Base-by-base conservation (phyloP, 2,113 vertebrate genomes). In the Psittacula cyanocephala region DNA sequence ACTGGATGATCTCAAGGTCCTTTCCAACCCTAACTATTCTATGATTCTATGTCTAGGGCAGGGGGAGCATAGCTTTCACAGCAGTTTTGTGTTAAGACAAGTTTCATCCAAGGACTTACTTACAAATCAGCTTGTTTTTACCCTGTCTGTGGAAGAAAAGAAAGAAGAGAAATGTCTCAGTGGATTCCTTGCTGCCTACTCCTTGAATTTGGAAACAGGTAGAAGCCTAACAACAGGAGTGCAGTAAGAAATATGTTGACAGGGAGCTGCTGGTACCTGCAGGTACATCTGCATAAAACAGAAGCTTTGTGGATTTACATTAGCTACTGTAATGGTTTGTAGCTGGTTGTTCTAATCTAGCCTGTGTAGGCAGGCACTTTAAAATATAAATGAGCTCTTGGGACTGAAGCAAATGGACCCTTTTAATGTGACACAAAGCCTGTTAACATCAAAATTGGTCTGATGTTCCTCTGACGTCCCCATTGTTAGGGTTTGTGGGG, bases 381-480 rank as follows among this genome's bases (percentile, higher is more conserved):
- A n/a, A 93, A 86, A 81, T 86, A 87, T 33, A 81, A 78, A 86
- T 70, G 62, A 63, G 46, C 90, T 97, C 71, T 31, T 91, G 65
- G 20, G 65, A 39, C 63, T 74, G 44, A 91, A 95, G 83, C 44
- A 89, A 91, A 78, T 81, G 47, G 75, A 43, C 50, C 43, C 24
- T 86, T 93, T 86, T 74, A 86, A 74, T 3, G 5, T 92, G 43
- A 67, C 55, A 91, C 85, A 88, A 92, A 88, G 81, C 35, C 60
- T 67, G 63, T 89, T 93, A 95, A 81, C 62, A 85, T 85, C 72
- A 97, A 91, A 97, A 97, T 91, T 81, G 68, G 31, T 87, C 67
- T 55, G 44, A 37, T 96, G 55, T 94, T 97, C 52, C 52, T 93
- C 69, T 70, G 92, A 93, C 93, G 93, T 91, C 91, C 59, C 52